Evolutionary conservation across 2,888 invertebrate genomes (phyloP), one percentile per base, ranked within the genome.

Genomic region (Spodoptera littoralis): DNA sequence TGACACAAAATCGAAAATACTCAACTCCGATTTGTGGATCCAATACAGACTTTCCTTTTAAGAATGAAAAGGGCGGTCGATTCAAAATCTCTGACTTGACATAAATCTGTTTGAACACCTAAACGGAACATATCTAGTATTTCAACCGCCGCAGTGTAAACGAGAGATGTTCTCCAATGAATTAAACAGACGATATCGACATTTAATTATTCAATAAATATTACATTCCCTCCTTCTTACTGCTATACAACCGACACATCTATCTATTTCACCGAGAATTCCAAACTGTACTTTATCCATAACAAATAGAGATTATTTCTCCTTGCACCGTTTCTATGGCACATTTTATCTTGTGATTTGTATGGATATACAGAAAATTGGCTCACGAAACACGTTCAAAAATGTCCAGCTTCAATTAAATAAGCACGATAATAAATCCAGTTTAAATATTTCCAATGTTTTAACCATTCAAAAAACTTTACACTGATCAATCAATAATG

Each of bases 401-500:
- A 44, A 45, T 44, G 18, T 55, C 12, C 9, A 44, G 13, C 12
- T 41, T 22, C 43, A 27, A 30, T 36, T 45, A 3, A 45, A 47
- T 18, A 50, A 51, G 13, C 27, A 46, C 46, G 52, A 51, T 60
- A 44, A 42, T 41, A 60, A 43, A 43, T 0, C 18, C 44, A 41
- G 45, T 27, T 11, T 57, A 22, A 57, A 54, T 18, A 18, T 22
- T 27, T 47, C 11, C 50, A 45, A 43, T 43, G 45, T 56, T 71
- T 73, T 70, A 71, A 71, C 46, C 47, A 47, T 57, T 54, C 57
- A 42, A 56, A 13, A 70, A 58, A 43, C 51, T 50, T 73, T 51
- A 48, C 60, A 54, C 51, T 64, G 60, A 65, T 68, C 73, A 66
- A 67, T 77, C 65, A 77, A 72, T 74, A 65, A 70, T 63, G 51